phyloP scores from a whole-genome alignment of 1,140 invertebrate species.

The Macrobrachium rosenbergii region DNA sequence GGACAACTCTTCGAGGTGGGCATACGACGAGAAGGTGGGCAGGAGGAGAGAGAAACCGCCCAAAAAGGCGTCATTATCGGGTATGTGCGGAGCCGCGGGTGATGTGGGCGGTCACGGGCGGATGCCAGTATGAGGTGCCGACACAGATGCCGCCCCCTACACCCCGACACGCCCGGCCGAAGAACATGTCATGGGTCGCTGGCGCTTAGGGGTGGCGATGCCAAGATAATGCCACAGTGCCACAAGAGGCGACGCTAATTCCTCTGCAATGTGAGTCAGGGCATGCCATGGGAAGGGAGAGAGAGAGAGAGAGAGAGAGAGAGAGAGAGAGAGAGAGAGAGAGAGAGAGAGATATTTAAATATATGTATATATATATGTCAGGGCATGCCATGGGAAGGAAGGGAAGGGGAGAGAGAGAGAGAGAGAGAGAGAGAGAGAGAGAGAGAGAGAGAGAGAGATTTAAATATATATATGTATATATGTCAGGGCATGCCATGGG shows the following conservation, averaged over 20 bases:
- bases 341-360: neutral
- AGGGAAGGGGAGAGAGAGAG: neutral
- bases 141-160: conserved; percentile 52
- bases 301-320: neutral
- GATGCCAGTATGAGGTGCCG: conserved; percentile 50
- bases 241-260: neutral
- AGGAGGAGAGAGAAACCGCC: neutral
- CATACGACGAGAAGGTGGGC: neutral
- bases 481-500: neutral
- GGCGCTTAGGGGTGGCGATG: neutral
- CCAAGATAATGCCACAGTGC: neutral
- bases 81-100: neutral
- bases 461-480: neutral
- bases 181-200: conserved; percentile 53
- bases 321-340: neutral
- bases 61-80: conserved; percentile 38
- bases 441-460: neutral
- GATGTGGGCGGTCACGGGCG: conserved; percentile 58
- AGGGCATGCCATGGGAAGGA: neutral
- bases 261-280: neutral
- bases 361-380: neutral
- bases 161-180: conserved; percentile 36
- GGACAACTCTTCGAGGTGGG: too few relatives aligned
- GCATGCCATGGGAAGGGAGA: neutral
- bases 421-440: conserved; percentile 11